phyloP scores from a whole-genome alignment of 37 sponge, comb jelly and placozoan species.

The Agelas oroides region DNA sequence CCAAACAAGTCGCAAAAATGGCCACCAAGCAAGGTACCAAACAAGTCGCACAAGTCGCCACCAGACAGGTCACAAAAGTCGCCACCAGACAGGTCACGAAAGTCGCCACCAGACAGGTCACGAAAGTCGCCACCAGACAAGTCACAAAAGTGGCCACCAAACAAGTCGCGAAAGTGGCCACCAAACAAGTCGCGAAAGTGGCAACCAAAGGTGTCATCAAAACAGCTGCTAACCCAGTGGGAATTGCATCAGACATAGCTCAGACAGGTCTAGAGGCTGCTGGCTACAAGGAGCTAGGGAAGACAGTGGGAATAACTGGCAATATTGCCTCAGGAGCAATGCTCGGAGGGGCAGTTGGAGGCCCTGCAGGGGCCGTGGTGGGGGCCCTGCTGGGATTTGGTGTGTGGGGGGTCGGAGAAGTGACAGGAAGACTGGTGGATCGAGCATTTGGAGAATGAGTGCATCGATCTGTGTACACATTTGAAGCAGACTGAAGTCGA shows the following conservation, averaged over 20 bases:
- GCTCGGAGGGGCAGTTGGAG: constrained; percentile 10
- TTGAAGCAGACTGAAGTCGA: neutral
- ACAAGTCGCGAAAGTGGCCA: too few relatives aligned
- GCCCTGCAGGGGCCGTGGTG: constrained; percentile 20
- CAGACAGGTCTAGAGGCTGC: constrained; percentile 3
- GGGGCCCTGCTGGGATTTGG: constrained; percentile 10
- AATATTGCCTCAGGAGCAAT: constrained; percentile 35
- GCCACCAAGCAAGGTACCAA: too few relatives aligned
- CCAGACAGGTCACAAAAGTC: too few relatives aligned
- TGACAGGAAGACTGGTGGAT: neutral
- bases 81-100: too few relatives aligned
- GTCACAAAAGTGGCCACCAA: too few relatives aligned
- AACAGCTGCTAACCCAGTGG: neutral
- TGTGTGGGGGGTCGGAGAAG: constrained; percentile 17
- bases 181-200: too few relatives aligned
- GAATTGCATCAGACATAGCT: constrained; percentile 12
- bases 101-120: too few relatives aligned
- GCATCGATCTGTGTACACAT: too few relatives aligned
- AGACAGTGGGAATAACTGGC: constrained; percentile 24
- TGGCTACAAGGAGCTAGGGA: constrained; percentile 24
- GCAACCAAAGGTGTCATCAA: neutral
- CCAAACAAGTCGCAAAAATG: too few relatives aligned
- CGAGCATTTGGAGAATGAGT: too few relatives aligned
- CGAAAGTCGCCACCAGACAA: too few relatives aligned
- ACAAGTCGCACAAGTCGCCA: too few relatives aligned